phyloP scores from a whole-genome alignment of 64 coral and sea anemone genomes.

The Anthopleura sola region DNA sequence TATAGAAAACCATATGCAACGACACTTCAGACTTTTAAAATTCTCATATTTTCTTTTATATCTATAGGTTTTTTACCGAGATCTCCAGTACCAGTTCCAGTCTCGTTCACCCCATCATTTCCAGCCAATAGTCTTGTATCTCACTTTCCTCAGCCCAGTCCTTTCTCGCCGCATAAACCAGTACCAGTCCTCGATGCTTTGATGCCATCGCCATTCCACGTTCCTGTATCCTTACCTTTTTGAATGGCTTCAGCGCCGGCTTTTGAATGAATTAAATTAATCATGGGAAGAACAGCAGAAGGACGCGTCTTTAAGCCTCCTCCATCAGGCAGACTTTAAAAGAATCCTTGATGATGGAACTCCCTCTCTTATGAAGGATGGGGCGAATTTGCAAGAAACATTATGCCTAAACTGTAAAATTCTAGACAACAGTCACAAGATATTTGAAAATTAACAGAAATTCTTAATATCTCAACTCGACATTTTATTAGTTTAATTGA shows the following conservation, averaged over 20 bases:
- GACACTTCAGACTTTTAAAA: too few relatives aligned
- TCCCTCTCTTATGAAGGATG: too few relatives aligned
- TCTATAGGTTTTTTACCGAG: slow-evolving; percentile 11
- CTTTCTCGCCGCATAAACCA: slow-evolving; percentile 24
- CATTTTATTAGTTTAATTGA: too few relatives aligned
- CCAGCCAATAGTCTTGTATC: not conserved
- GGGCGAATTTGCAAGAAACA: too few relatives aligned
- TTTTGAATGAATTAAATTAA: too few relatives aligned
- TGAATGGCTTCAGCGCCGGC: not conserved
- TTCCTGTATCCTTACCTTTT: slow-evolving; percentile 9
- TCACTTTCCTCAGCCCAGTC: not conserved
- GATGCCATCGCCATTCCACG: not conserved
- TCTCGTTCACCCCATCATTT: not conserved
- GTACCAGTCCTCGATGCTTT: not conserved
- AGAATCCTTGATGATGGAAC: too few relatives aligned
- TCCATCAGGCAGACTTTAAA: too few relatives aligned
- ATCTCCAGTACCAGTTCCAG: not conserved
- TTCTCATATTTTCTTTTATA: not conserved
- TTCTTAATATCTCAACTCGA: not conserved
- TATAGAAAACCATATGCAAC: too few relatives aligned
- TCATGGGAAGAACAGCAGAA: not conserved
- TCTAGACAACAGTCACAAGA: not conserved
- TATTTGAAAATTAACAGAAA: not conserved
- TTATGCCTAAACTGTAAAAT: too few relatives aligned
- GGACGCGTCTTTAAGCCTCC: too few relatives aligned